Conservation (phyloP, 2,113 vertebrate species). For the Daubentonia madagascariensis region DNA sequence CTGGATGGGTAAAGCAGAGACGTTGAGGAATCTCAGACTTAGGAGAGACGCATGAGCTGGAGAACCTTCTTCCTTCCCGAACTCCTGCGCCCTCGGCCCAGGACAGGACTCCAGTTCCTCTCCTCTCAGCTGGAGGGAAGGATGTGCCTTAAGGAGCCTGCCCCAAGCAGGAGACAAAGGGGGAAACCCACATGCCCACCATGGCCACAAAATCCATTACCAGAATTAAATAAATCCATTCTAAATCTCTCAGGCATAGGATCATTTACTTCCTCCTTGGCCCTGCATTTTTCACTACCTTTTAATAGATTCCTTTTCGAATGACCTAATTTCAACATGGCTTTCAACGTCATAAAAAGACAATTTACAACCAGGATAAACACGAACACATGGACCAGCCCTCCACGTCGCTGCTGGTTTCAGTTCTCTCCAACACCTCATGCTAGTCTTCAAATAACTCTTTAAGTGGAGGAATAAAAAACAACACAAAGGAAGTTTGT, state of each 20-base stretch:
- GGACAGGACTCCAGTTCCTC: not conserved
- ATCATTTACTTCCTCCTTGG: not conserved
- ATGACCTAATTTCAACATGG: not conserved
- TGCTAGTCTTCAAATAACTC: not conserved
- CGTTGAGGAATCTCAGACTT: no score
- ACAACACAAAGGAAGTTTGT: not conserved
- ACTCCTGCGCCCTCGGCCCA: accelerated
- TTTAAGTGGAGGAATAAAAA: not conserved
- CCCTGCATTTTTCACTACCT: not conserved
- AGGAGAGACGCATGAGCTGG: accelerated
- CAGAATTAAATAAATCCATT: constrained; percentile 9
- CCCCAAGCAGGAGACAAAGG: accelerated
- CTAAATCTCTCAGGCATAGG: not conserved
- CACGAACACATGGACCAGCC: accelerated
- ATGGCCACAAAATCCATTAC: not conserved
- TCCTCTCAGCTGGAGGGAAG: accelerated
- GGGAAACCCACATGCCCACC: not conserved
- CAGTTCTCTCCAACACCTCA: accelerated
- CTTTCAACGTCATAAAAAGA: constrained; percentile 3
- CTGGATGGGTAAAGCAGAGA: no score
- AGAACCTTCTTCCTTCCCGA: not conserved
- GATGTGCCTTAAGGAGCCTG: no score
- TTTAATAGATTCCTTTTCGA: constrained; percentile 56
- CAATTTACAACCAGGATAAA: not conserved
- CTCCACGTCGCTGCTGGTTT: accelerated